These are phyloP conservation scores for Sebastes aleutianus DNA, from an alignment of 2,797 vertebrate genomes.

Conservation along the genomic window DNA sequence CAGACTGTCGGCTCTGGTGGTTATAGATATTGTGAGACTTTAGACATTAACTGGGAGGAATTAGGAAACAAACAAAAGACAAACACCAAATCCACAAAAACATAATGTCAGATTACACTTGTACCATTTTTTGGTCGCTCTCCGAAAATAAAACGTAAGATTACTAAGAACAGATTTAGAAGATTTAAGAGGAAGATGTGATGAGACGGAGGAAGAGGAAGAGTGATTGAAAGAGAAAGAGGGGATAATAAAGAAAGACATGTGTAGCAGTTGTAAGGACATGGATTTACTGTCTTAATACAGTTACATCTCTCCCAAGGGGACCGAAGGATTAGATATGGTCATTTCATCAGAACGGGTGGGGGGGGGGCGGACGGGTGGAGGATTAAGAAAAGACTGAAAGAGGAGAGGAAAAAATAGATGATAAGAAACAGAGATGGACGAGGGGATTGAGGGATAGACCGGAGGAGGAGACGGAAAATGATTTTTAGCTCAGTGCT, in stretches of 20 bases:
- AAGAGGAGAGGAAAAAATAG: conserved; percentile 60
- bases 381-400: conserved; percentile 71
- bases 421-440: conserved; percentile 65
- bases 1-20: not conserved
- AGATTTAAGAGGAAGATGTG: conserved; percentile 57
- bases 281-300: conserved; percentile 80
- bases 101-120: conserved; percentile 64
- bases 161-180: conserved; percentile 68
- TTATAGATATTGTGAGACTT: not conserved
- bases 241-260: conserved; percentile 79
- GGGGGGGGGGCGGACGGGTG: not conserved
- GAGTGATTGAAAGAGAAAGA: conserved; percentile 57
- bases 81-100: conserved; percentile 50
- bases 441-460: conserved; percentile 55
- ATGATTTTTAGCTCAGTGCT: conserved; percentile 56
- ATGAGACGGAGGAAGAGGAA: conserved; percentile 33
- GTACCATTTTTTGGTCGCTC: conserved; percentile 38
- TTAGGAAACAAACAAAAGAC: conserved; percentile 40
- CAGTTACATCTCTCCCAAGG: conserved; percentile 74
- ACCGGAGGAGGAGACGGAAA: conserved; percentile 36
- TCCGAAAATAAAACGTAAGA: conserved; percentile 51
- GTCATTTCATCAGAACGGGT: conserved; percentile 74
- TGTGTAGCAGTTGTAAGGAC: conserved; percentile 77
- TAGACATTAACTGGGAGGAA: conserved; percentile 7
- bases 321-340: conserved; percentile 74